Evolutionary conservation across 2,888 invertebrate genomes (phyloP), one percentile per base, ranked within the genome.

Genomic region (Nineta flava): DNA sequence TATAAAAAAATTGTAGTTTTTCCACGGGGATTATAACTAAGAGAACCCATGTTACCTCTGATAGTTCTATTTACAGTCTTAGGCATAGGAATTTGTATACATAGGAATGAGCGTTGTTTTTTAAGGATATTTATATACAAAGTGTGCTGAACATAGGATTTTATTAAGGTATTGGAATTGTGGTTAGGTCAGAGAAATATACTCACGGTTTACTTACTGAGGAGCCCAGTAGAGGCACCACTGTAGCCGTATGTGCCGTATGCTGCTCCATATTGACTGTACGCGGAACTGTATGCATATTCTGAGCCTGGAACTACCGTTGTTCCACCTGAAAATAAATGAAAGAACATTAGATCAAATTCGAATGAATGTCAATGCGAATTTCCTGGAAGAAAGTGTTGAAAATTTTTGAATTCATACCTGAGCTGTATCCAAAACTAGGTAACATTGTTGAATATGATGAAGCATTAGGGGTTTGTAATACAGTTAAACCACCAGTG

Each of bases 251-350:
- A 78, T 51, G 79, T 75, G 52, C 77, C 76, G 54, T 75, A 74
- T 12, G 84, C 77, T 52, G 83, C 78, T 51, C 83, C 81, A 65
- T 86, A 86, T 62, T 85, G 79, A 57, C 76, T 73, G 73, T 88
- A 88, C 55, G 79, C 77, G 51, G 83, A 77, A 62, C 77, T 80
- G 62, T 83, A 83, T 34, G 81, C 74, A 63, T 83, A 83, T 61
- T 83, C 83, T 50, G 76, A 65, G 38, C 71, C 73, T 45, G 77
- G 74, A 49, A 77, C 76, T 49, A 77, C 76, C 26, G 75, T 70
- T 50, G 77, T 75, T 53, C 79, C 76, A 57, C 78, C 79, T 80
- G 63, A 38, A 65, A 68, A 52, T 57, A 56, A 61, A 55, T 45
- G 48, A 50, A 26, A 26, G 3, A 26, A 26, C 7, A 26, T 26